Base-by-base conservation (phyloP, 2,888 invertebrate species). In the Polydrusus tereticollis region DNA sequence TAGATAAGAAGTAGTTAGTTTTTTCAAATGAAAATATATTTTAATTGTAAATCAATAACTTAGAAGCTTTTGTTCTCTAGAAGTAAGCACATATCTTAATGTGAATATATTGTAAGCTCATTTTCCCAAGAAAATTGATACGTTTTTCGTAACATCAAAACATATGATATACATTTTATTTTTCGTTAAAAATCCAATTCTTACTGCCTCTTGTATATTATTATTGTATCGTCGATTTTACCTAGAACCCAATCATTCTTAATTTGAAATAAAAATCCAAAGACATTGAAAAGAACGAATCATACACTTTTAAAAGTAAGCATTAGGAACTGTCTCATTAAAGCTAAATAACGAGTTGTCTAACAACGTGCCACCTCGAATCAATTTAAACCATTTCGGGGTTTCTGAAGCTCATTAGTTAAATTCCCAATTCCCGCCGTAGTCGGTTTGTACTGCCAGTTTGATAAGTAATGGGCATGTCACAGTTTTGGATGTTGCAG, bases 371-470 rank as follows among this genome's bases (percentile, higher is more conserved):
- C 71, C 71, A 71, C 65, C 71, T 66, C 71, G 62, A 62, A 72
- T 72, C 67, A 60, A 62, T 67, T 72, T 65, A 59, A 70, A 55
- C 43, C 72, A 55, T 72, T 67, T 66, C 45, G 67, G 62, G 66
- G 66, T 67, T 66, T 72, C 57, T 59, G 72, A 67, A 57, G 72
- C 72, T 72, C 72, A 67, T 72, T 72, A 72, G 63, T 66, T 60
- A 60, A 67, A 72, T 67, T 55, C 72, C 60, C 65, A 64, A 65
- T 71, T 64, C 65, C 20, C 65, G 21, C 67, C 59, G 47, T 36
- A 45, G 38, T 52, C 67, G 62, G 66, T 62, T 57, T 72, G 45
- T 52, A 60, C 68, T 60, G 68, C 58, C 65, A 59, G 59, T 71
- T 45, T 60, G 70, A 71, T 71, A 66, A 71, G 65, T 71, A 71